Percentiles rank a stretch among this genome's conserved stretches.
Evolutionary conservation across 2,888 invertebrate species (phyloP).

Genomic region (Torymus aiolomorphi): DNA sequence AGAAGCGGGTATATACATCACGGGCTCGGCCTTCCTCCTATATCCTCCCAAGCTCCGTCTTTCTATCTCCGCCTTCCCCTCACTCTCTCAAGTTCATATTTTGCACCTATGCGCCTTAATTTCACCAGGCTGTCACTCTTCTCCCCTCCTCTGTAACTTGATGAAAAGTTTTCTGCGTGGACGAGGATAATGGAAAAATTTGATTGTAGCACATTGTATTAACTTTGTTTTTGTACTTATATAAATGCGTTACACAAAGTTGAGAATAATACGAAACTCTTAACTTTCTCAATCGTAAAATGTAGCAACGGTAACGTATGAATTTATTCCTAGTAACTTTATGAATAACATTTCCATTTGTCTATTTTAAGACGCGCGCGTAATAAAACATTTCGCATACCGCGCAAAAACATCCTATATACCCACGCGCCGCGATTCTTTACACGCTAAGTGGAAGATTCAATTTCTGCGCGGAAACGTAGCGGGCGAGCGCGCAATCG

Average conservation of each 20-base stretch:
- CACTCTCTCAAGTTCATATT: constrained; percentile 39
- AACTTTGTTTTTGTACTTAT: no score
- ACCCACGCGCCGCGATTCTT: constrained; percentile 36
- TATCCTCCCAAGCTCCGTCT: constrained; percentile 50
- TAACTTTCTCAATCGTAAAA: no score
- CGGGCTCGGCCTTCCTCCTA: constrained; percentile 57
- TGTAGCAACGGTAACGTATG: no score
- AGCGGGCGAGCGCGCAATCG: constrained; percentile 20
- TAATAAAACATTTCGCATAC: neutral
- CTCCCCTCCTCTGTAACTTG: constrained; percentile 4
- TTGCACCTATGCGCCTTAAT: constrained; percentile 54
- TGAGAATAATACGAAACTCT: no score
- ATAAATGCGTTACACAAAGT: no score
- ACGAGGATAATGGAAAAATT: constrained; percentile 45
- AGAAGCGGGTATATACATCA: constrained; percentile 66
- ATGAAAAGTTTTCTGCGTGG: constrained; percentile 23
- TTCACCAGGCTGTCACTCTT: constrained; percentile 48
- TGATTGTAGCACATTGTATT: neutral
- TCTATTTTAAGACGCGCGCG: neutral
- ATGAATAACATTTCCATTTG: no score
- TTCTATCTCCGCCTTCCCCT: constrained; percentile 11
- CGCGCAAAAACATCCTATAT: neutral
- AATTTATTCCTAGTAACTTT: no score
- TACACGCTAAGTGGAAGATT: constrained; percentile 54
- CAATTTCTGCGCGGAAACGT: constrained; percentile 39